Conservation (phyloP, 2,888 invertebrate species). For the Sepioteuthis lessoniana region DNA sequence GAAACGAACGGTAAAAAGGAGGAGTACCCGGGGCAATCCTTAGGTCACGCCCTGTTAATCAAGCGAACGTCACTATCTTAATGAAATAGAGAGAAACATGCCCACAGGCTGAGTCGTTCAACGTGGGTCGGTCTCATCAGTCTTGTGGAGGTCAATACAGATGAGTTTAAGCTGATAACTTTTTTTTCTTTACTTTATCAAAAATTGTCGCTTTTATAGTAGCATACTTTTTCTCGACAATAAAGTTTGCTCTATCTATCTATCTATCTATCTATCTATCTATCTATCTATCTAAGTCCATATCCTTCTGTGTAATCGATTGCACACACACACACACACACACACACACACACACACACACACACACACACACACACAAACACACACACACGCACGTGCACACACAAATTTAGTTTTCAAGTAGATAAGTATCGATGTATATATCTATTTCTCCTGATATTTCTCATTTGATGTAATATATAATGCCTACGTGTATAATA, state of each 20-base stretch:
- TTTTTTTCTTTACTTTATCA: not conserved
- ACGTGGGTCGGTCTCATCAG: not conserved
- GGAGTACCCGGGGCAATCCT: not conserved
- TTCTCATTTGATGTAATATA: too few species aligned
- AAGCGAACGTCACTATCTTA: not conserved
- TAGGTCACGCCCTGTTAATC: conserved; percentile 44
- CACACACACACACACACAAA: too few species aligned
- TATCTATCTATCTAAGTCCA: not conserved
- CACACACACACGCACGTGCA: too few species aligned
- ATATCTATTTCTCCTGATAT: too few species aligned
- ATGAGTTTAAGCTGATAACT: not conserved
- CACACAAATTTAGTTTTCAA: too few species aligned
- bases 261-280: not conserved
- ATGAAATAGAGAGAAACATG: not conserved
- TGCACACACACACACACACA: too few species aligned
- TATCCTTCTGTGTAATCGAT: too few species aligned
- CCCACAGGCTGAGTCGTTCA: not conserved
- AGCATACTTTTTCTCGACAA: not conserved
- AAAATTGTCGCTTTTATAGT: not conserved
- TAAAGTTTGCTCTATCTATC: not conserved
- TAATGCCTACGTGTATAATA: too few species aligned
- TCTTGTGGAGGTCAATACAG: not conserved
- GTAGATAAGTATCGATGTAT: too few species aligned
- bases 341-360: too few species aligned
- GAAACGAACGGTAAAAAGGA: too few species aligned